Evolutionary conservation across 2,113 vertebrate species (phyloP).

Genomic region (Stomatorhinus ivindoensis): DNA sequence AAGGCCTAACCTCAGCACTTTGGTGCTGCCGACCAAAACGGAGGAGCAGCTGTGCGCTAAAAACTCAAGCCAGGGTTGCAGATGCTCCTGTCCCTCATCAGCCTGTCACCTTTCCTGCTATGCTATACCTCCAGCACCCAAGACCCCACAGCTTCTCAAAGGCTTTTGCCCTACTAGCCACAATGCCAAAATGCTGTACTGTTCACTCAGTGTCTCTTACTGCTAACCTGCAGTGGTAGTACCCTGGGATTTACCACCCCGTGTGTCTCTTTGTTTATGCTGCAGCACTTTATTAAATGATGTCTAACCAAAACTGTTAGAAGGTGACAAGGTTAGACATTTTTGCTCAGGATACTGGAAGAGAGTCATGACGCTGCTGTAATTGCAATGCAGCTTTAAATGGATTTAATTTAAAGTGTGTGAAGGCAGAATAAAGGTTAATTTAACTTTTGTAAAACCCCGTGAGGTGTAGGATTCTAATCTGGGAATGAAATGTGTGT

Average conservation of each 20-base stretch:
- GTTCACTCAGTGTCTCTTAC: background rate
- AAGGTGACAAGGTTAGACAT: background rate
- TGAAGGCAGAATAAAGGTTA: background rate
- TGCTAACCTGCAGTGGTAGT: background rate
- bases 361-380: background rate
- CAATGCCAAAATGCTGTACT: background rate
- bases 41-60: slow-evolving; percentile 16
- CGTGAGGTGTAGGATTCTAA: background rate
- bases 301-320: background rate
- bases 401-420: background rate
- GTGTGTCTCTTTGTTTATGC: background rate
- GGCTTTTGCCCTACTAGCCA: no score
- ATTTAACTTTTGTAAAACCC: background rate
- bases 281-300: background rate
- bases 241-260: background rate
- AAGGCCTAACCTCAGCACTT: slow-evolving; percentile 25
- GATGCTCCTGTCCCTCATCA: slow-evolving; percentile 16
- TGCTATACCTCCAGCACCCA: background rate
- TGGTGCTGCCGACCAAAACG: slow-evolving; percentile 3
- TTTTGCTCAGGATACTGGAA: background rate
- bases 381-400: background rate
- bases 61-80: slow-evolving; percentile 7
- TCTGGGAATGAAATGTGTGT: background rate
- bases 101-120: background rate
- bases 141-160: background rate